Base-by-base conservation (phyloP, 2,888 invertebrate genomes). In the Bombylius discolor region DNA sequence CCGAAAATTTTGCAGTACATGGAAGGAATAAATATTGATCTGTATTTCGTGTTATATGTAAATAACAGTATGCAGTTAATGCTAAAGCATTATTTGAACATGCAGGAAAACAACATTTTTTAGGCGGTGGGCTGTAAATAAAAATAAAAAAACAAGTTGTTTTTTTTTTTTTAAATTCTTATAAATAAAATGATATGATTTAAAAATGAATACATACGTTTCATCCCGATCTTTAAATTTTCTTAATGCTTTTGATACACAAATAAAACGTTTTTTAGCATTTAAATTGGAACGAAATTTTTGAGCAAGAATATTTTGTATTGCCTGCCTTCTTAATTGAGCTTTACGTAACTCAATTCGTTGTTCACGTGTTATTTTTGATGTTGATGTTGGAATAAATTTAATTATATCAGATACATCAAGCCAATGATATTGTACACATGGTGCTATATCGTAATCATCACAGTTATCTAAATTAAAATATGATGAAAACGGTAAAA, bases 21-120 rank as follows among this genome's bases (percentile, higher is more conserved):
- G 85, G 84, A 68, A 83, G 82, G 73, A 86, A 89, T 60, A 91
- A 74, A 63, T 86, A 80, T 75, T 95, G 94, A 65, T 90, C 89
- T 11, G 84, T 80, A 70, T 91, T 90, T 60, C 83, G 79, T 76
- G 90, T 88, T 64, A 94, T 88, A 76, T 95, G 95, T 59, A 82
- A 75, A 46, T 85, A 78, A 71, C 94, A 95, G 70, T 91, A 86
- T 58, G 87, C 83, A 0, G 89, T 84, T 65, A 73, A 66, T 57
- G 69, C 71, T 7, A 74, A 59, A 4, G 71, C 68, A n/a, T 65
- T 64, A 54, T 67, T 65, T 52, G 60, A 62, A 58, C 74, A 74
- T 48, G 61, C 64, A 39, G 62, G 57, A 50, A 68, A 61, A 53
- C 67, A 61, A 52, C 73, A 74, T 31, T 65, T 67, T 59, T 70